Percentiles rank a stretch among this genome's conserved stretches.
These are phyloP conservation scores for Ptychoptera contaminata DNA, from an alignment of 2,888 invertebrate genomes.

Conservation along the genomic window DNA sequence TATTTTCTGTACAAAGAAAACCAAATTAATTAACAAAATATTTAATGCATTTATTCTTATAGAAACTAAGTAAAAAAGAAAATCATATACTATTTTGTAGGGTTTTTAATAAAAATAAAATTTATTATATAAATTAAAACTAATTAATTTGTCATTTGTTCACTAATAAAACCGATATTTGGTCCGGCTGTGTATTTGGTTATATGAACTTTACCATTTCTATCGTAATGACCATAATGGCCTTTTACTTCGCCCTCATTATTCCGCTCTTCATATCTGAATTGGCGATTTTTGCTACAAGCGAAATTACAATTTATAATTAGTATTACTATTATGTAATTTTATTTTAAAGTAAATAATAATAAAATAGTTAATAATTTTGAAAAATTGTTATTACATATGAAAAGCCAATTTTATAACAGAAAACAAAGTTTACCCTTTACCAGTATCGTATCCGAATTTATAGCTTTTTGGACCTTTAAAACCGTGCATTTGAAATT, in stretches of 20 bases:
- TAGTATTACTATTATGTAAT: no score
- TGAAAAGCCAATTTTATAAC: background rate
- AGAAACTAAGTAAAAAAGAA: background rate
- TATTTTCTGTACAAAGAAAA: conserved; percentile 15
- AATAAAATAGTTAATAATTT: no score
- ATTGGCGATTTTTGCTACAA: conserved; percentile 62
- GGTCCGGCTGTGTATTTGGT: conserved; percentile 63
- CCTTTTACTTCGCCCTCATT: conserved; percentile 60
- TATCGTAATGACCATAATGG: conserved; percentile 67
- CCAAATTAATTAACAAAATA: no score
- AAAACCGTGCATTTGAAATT: conserved; percentile 70
- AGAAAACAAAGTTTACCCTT: conserved; percentile 41
- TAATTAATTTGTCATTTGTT: conserved; percentile 17
- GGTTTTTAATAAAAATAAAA: background rate
- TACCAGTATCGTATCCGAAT: conserved; percentile 72
- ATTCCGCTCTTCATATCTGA: conserved; percentile 63
- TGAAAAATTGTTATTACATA: no score
- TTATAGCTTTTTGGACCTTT: conserved; percentile 68
- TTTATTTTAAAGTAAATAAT: no score
- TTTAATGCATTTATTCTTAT: background rate
- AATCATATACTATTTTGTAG: background rate
- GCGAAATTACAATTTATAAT: no score
- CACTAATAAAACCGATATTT: conserved; percentile 49
- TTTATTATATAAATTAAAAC: background rate
- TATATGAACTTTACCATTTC: conserved; percentile 55